Percentiles rank a stretch among this genome's conserved stretches.
phyloP scores from a whole-genome alignment of 64 coral and sea anemone species.

The Stichodactyla helianthus region DNA sequence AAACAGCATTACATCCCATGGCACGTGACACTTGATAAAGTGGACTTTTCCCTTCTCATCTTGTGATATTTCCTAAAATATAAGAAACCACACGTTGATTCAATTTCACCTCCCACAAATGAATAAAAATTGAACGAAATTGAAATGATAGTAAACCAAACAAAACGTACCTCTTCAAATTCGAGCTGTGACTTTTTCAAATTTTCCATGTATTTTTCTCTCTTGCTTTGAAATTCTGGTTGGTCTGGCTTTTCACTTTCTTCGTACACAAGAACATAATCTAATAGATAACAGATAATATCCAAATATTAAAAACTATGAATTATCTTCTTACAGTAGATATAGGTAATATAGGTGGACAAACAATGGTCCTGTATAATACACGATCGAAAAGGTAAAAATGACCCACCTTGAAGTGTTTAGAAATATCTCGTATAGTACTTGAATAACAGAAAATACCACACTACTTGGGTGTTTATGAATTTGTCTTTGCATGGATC shows the following conservation, averaged over 20 bases:
- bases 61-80: conserved; percentile 54
- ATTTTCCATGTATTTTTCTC: conserved; percentile 77
- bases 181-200: conserved; percentile 93
- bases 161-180: conserved; percentile 84
- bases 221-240: conserved; percentile 25
- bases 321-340: too few species aligned
- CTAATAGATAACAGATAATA: conserved; percentile 8
- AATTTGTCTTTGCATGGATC: too few species aligned
- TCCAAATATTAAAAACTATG: too few species aligned
- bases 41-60: conserved; percentile 58
- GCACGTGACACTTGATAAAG: conserved; percentile 91
- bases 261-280: conserved; percentile 65
- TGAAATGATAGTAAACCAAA: neutral
- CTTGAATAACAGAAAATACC: too few species aligned
- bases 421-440: too few species aligned
- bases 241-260: conserved; percentile 25
- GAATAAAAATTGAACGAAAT: neutral
- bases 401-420: too few species aligned
- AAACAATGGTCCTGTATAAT: too few species aligned
- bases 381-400: too few species aligned
- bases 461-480: too few species aligned
- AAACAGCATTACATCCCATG: conserved; percentile 87
- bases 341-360: too few species aligned
- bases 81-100: neutral
- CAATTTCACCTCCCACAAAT: neutral